Base-by-base conservation (phyloP, 2,797 vertebrate species). In the Serranus cabrilla region DNA sequence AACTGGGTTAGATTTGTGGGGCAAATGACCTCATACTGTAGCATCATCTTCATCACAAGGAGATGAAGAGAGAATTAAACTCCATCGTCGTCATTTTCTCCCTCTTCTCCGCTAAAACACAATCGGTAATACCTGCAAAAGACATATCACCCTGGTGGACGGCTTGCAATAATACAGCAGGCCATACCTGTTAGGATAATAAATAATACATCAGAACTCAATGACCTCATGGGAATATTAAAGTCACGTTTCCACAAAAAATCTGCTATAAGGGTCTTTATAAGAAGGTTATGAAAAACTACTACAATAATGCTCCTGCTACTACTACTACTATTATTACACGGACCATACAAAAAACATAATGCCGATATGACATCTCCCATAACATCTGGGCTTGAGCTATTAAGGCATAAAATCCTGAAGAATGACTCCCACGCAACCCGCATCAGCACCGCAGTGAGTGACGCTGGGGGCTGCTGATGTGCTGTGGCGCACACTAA, bases 21-120 rank as follows among this genome's bases (percentile, higher is more conserved):
- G 74, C 87, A 89, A 92, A 92, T 93, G 90, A 92, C 89, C 90
- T 93, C 93, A 93, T 92, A 61, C 63, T 71, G 47, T 74, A 88
- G 76, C 83, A 87, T 91, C 90, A 63, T 90, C 87, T 82, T 92
- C 86, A 73, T 87, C 81, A 78, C 57, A 11, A 5, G 54, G 63
- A 59, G 83, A 90, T 66, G 81, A 91, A 89, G 83, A 74, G 6
- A 50, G 16, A 49, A 63, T 82, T 46, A 66, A 77, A 79, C 20
- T 34, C 39, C 57, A 8, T 50, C 20, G 7, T 58, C 39, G 39
- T 23, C 18, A 20, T 70, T 58, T 31, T 40, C 43, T 34, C 17
- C 16, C 25, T 47, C 2, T 25, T 1, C 60, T 39, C 14, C 0
- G 3, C 31, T 18, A 55, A 23, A 68, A 43, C 20, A 11, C 7